phyloP scores from a whole-genome alignment of 2,113 vertebrate species.

The Salvator merianae region DNA sequence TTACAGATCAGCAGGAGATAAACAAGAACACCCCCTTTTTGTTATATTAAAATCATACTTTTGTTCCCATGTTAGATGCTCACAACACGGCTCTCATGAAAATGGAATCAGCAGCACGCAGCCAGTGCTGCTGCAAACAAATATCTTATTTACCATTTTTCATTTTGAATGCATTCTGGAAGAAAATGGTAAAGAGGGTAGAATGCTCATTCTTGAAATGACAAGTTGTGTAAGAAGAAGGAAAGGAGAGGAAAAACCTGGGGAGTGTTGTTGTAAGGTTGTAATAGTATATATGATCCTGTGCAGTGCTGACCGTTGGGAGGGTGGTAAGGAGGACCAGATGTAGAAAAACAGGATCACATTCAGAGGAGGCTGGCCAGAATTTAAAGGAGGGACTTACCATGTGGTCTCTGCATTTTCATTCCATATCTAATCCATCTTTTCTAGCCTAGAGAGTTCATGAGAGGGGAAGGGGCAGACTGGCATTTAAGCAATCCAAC shows the following conservation, averaged over 20 bases:
- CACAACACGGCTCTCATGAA: slow-evolving; percentile 46
- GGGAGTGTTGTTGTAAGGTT: background rate
- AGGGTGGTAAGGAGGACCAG: background rate
- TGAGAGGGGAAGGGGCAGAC: too few relatives aligned
- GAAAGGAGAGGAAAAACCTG: background rate
- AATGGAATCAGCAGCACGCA: slow-evolving; percentile 48
- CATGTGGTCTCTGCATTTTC: too few relatives aligned
- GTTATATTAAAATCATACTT: slow-evolving; percentile 44
- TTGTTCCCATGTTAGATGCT: slow-evolving; percentile 23
- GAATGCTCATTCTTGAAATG: slow-evolving; percentile 11
- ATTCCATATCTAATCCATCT: too few relatives aligned
- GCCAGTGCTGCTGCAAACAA: slow-evolving; percentile 40
- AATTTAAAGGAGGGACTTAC: too few relatives aligned
- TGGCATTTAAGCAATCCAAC: too few relatives aligned
- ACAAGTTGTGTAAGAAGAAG: background rate
- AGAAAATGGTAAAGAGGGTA: slow-evolving; percentile 35
- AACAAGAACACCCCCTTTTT: slow-evolving; percentile 39
- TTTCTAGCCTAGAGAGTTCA: too few relatives aligned
- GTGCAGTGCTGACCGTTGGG: background rate
- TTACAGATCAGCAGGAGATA: slow-evolving; percentile 50
- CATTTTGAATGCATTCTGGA: slow-evolving; percentile 48
- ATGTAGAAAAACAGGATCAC: background rate
- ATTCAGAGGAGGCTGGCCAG: background rate
- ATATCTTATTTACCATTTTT: slow-evolving; percentile 50
- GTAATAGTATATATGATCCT: background rate